Percentiles rank a stretch among this genome's conserved stretches.
These are phyloP conservation scores for Crocodylus rhombifer DNA, from an alignment of 2,797 vertebrate genomes.

Conservation along the genomic window DNA sequence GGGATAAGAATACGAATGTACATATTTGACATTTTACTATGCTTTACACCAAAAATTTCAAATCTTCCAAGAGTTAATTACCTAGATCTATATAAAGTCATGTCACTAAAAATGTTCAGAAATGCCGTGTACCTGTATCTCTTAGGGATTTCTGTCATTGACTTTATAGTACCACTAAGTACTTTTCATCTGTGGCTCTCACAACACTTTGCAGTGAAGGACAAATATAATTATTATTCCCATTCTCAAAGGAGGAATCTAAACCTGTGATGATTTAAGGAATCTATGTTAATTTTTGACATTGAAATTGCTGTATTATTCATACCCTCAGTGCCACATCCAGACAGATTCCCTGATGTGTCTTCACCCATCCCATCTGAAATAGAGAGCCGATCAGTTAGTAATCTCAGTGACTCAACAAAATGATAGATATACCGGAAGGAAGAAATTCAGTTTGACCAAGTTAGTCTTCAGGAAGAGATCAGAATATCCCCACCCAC, in stretches of 20 bases:
- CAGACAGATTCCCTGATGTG: too few relatives aligned
- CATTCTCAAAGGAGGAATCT: neutral
- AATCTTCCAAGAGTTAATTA: neutral
- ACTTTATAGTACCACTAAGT: neutral
- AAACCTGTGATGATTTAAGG: neutral
- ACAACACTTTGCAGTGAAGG: neutral
- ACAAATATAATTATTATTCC: neutral
- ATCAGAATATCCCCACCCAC: too few relatives aligned
- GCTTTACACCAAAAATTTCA: slow-evolving; percentile 1
- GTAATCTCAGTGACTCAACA: too few relatives aligned
- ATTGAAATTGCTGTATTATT: too few relatives aligned
- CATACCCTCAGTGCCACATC: too few relatives aligned
- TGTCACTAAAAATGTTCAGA: neutral
- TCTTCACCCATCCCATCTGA: too few relatives aligned
- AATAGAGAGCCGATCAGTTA: too few relatives aligned
- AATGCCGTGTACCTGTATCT: neutral
- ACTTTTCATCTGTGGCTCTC: neutral
- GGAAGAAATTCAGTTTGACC: too few relatives aligned
- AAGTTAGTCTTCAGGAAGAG: too few relatives aligned
- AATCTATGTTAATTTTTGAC: neutral
- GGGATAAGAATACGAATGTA: neutral
- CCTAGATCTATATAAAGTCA: neutral
- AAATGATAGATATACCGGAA: too few relatives aligned
- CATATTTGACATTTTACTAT: neutral
- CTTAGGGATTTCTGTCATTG: neutral